Evolutionary conservation across 2,888 invertebrate species (phyloP), one percentile per base, ranked within the genome.

Genomic region (Tricholauxania praeusta): DNA sequence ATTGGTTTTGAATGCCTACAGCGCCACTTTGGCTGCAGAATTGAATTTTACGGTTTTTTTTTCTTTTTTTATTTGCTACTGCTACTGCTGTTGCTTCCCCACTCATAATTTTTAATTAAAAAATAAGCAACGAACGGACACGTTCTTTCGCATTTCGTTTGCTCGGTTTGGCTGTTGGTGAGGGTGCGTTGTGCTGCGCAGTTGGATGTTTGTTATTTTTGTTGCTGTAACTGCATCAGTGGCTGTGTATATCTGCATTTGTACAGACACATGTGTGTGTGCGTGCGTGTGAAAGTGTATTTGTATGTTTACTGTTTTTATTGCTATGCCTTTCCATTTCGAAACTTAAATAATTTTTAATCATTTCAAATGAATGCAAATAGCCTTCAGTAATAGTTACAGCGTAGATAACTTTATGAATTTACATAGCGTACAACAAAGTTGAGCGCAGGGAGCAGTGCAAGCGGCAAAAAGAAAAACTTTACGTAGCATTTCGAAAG

Each of bases 281-380:
- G 17, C 49, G 28, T 48, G 48, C 48, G n/a, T 47, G 47, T 48
- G 12, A 15, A 17, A 14, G 48, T 32, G 48, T 12, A 59, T 28
- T 57, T 19, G 49, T 19, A n/a, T 19, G 17, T 60, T n/a, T 39
- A 47, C 19, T 63, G 17, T 28, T 32, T 55, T 49, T 22, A 39
- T 52, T n/a, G n/a, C 1, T 39, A 10, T 39, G 39, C 39, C 39
- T 39, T 39, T 53, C 15, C 63, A 51, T 52, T 51, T 19, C 39
- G 32, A 32, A 57, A 57, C 14, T 62, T 39, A 70, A 70, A 70
- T 63, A 63, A 70, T 62, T 70, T 70, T 62, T 62, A 70, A 70
- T 70, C 62, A 70, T 70, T 70, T 70, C 63, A 53, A 63, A 53
- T 70, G 70, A 70, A 70, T 62, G 70, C 63, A 53, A 68, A 57